phyloP scores from a whole-genome alignment of 1,140 invertebrate genomes.

The Hypsibius dujardini region DNA sequence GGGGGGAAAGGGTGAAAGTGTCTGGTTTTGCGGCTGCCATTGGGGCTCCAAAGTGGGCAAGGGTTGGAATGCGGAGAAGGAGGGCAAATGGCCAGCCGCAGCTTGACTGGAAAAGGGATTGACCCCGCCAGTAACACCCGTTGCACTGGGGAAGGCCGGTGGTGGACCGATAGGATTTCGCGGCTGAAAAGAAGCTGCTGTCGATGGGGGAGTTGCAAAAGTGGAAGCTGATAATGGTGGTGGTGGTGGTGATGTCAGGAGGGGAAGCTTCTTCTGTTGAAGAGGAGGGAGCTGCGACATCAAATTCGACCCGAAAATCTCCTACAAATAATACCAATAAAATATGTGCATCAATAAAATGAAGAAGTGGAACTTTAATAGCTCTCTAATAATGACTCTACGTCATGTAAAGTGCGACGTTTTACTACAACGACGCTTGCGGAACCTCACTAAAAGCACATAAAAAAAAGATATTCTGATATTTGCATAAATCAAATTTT shows the following conservation, averaged over 20 bases:
- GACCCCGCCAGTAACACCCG: not conserved
- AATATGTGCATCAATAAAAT: not conserved
- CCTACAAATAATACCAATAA: not conserved
- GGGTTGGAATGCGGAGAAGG: not conserved
- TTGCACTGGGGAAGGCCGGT: not conserved
- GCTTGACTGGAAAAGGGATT: slow-evolving; percentile 12
- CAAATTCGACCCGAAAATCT: not conserved
- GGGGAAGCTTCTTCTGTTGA: not conserved
- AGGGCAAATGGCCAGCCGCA: not conserved
- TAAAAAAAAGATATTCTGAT: no score
- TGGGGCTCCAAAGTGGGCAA: not conserved
- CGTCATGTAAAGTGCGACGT: no score
- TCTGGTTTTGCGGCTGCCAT: not conserved
- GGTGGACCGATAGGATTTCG: not conserved
- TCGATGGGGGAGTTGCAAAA: not conserved
- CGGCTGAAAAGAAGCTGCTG: not conserved
- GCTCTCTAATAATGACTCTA: not conserved
- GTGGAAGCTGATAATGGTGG: not conserved
- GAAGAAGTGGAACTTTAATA: not conserved
- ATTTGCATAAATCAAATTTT: no score
- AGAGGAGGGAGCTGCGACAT: slow-evolving; percentile 6
- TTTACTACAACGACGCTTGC: no score
- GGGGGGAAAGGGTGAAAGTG: not conserved
- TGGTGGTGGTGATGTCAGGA: not conserved
- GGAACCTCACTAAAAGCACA: no score